Evolutionary conservation across 1,140 invertebrate genomes (phyloP), one percentile per base, ranked within the genome.

Genomic region (Zelostemma sp.): DNA sequence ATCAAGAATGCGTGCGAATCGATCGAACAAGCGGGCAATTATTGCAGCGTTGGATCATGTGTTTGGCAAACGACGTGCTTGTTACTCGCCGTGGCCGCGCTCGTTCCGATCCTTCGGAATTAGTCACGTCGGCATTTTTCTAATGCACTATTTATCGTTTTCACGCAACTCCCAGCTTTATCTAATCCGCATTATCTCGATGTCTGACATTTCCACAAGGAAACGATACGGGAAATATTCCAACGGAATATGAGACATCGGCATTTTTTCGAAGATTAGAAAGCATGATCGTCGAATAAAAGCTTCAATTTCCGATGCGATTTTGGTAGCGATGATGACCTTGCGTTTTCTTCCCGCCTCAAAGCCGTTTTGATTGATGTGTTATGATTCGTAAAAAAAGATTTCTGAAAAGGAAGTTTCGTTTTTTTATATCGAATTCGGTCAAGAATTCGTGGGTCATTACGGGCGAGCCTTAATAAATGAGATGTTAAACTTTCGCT

Each of bases 281-380:
- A n/a, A n/a, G n/a, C n/a, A n/a, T n/a, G n/a, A n/a, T n/a, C n/a
- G n/a, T n/a, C n/a, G n/a, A n/a, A n/a, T n/a, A n/a, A n/a, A n/a
- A n/a, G n/a, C n/a, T 58, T 61, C 57, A 46, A 67, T 38, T 38
- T 67, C 47, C 53, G 57, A 55, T 56, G 47, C 51, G 57, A n/a
- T 38, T n/a, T 38, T 1, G 35, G 9, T 12, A 12, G n/a, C n/a
- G 1, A 11, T 11, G 64, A 60, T 67, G 64, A 67, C 60, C 61
- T 57, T 47, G 33, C 50, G 1, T 62, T 67, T 57, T 61, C 53
- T 62, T 35, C 28, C 28, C 64, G 9, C 15, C 61, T 54, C 43
- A 47, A 62, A 50, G 57, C 47, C 47, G 1, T 6, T 15, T 47
- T 56, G 65, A 68, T 68, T 68, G 65, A 68, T 68, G 53, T 55